Base-by-base conservation (phyloP, 2,113 vertebrate species). In the Pterocles burchelli region DNA sequence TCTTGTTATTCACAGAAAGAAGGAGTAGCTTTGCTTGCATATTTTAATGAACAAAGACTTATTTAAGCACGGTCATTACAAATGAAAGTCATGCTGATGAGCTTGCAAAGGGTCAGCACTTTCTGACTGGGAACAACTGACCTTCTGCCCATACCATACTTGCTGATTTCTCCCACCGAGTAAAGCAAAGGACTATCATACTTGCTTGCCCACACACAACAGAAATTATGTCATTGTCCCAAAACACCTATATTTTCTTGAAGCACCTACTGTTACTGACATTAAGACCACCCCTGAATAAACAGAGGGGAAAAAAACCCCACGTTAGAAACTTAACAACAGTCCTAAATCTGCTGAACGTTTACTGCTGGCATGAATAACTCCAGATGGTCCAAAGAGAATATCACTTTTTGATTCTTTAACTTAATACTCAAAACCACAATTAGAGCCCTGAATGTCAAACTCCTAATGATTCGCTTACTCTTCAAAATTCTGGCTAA, bases 401-500 rank as follows among this genome's bases (percentile, higher is more conserved):
- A 54, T 93, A 97, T 96, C 93, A 96, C 92, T 97, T 97, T 97
- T 95, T 97, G 85, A 89, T 95, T 95, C 89, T 90, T 91, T 89
- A 93, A 94, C 85, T 89, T 93, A 96, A 96, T 94, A 83, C 90
- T 83, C 88, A 96, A 97, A 97, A 96, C 96, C 96, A 98, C 96
- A 98, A 96, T 97, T 96, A 96, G 81, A 97, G 83, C 63, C 94
- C 96, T 96, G 96, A 97, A 97, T 89, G 94, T 97, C 88, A 97
- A 96, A 96, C 95, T 97, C 80, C 95, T 97, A 97, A 96, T 92
- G 96, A 97, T 95, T 97, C 74, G 65, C 89, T 97, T 96, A 97
- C 90, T 96, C 97, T 97, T 97, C 93, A 95, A 87, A 97, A 98
- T 97, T 97, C 93, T 97, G 97, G 94, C 95, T 97, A 97, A 97